Conservation (phyloP, 2,888 invertebrate genomes). For the Chalcis sispes region DNA sequence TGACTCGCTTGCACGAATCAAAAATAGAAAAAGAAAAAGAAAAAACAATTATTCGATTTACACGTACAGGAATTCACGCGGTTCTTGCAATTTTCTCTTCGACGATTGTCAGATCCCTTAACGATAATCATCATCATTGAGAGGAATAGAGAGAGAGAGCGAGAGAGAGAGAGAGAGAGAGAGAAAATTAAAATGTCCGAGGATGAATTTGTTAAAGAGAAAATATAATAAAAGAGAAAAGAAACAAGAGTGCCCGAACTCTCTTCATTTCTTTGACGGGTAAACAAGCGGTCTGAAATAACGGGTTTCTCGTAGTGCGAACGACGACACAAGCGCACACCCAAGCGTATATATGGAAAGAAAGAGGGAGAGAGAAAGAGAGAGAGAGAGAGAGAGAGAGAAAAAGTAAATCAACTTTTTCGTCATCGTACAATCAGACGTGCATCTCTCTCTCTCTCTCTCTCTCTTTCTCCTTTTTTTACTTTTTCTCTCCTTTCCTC, state of each 20-base stretch:
- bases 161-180: no score
- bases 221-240: not conserved
- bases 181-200: no score
- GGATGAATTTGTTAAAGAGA: not conserved
- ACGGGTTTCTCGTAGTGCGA: slow-evolving; percentile 13
- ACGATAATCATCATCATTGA: slow-evolving; percentile 30
- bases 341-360: not conserved
- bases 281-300: slow-evolving; percentile 40
- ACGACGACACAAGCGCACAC: no score
- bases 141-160: no score
- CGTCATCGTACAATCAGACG: slow-evolving; percentile 7
- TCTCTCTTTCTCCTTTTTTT: no score
- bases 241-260: not conserved
- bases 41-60: not conserved
- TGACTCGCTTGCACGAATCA: no score
- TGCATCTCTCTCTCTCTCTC: not conserved
- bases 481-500: no score
- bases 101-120: slow-evolving; percentile 11
- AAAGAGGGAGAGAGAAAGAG: no score
- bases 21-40: no score
- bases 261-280: slow-evolving; percentile 8
- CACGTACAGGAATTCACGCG: no score
- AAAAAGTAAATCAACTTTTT: slow-evolving; percentile 42
- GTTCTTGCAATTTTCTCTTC: slow-evolving; percentile 1
- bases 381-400: not conserved